Percentiles rank a stretch among this genome's conserved stretches.
Evolutionary conservation across 2,113 vertebrate genomes (phyloP).

Genomic region (Brachypteracias leptosomus): DNA sequence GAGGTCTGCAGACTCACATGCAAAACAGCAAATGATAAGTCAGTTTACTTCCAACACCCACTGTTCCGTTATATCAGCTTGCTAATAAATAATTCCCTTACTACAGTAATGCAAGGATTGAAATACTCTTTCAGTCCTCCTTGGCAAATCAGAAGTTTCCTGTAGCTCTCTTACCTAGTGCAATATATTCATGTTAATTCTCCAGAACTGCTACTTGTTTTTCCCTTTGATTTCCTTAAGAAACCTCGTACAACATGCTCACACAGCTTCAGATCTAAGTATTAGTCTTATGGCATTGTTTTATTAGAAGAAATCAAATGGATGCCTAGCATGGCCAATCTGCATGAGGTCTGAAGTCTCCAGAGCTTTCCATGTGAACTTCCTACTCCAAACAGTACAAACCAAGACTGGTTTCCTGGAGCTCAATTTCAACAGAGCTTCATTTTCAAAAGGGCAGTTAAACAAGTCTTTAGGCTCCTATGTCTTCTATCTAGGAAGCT

Average conservation of each 20-base stretch:
- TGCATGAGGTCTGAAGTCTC: background rate
- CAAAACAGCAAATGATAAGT: slow-evolving; percentile 8
- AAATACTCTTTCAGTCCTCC: background rate
- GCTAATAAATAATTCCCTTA: slow-evolving; percentile 11
- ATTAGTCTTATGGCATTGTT: background rate
- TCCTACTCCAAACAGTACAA: background rate
- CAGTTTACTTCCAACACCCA: slow-evolving; percentile 41
- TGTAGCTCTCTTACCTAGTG: slow-evolving; percentile 8
- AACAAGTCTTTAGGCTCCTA: background rate
- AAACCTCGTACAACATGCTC: background rate
- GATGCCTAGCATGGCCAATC: background rate
- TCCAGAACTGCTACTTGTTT: background rate
- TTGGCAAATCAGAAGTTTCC: background rate
- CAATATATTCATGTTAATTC: background rate
- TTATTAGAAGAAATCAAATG: background rate
- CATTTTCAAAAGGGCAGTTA: background rate
- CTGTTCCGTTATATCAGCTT: background rate
- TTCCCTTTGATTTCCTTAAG: background rate
- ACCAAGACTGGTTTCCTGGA: background rate
- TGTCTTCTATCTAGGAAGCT: background rate
- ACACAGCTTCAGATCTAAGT: background rate
- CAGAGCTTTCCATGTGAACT: background rate
- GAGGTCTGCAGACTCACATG: slow-evolving; percentile 28
- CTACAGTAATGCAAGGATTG: background rate
- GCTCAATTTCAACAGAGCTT: background rate